phyloP scores from a whole-genome alignment of 2,888 invertebrate species.

The Cheilosia scutellata region DNA sequence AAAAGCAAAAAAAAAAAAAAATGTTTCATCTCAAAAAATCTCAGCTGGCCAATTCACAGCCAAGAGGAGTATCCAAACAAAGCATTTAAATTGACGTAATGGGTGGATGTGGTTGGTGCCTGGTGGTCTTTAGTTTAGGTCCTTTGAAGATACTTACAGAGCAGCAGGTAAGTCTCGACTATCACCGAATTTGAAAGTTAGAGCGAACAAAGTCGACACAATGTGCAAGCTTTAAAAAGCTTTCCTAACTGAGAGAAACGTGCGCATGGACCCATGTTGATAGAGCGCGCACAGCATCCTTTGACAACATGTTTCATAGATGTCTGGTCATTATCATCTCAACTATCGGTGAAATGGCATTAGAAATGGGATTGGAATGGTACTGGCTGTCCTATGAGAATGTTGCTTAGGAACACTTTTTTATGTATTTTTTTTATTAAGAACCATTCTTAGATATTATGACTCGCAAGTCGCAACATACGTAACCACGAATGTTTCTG shows the following conservation, averaged over 20 bases:
- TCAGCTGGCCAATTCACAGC: constrained; percentile 73
- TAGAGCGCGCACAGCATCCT: background rate
- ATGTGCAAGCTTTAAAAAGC: constrained; percentile 29
- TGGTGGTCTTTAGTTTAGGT: background rate
- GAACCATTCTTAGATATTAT: constrained; percentile 61
- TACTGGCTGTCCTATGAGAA: constrained; percentile 24
- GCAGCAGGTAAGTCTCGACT: constrained; percentile 9
- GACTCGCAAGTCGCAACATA: constrained; percentile 59
- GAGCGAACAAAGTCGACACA: background rate
- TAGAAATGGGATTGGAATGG: no score
- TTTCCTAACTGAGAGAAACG: constrained; percentile 7
- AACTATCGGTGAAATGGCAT: constrained; percentile 13
- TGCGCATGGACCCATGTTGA: constrained; percentile 53
- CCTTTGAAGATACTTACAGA: constrained; percentile 6
- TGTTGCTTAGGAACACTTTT: constrained; percentile 26
- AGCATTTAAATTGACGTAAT: constrained; percentile 57
- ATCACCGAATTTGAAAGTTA: background rate
- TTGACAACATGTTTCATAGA: constrained; percentile 50
- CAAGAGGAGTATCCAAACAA: constrained; percentile 59
- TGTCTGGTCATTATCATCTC: constrained; percentile 38
- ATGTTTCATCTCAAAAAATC: constrained; percentile 44
- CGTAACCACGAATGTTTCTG: constrained; percentile 64
- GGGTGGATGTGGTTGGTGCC: constrained; percentile 5
- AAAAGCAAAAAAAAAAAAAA: constrained; percentile 23
- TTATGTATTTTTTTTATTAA: background rate